Evolutionary conservation across 2,797 vertebrate species (phyloP).

Genomic region (Neomorphus geoffroyi): DNA sequence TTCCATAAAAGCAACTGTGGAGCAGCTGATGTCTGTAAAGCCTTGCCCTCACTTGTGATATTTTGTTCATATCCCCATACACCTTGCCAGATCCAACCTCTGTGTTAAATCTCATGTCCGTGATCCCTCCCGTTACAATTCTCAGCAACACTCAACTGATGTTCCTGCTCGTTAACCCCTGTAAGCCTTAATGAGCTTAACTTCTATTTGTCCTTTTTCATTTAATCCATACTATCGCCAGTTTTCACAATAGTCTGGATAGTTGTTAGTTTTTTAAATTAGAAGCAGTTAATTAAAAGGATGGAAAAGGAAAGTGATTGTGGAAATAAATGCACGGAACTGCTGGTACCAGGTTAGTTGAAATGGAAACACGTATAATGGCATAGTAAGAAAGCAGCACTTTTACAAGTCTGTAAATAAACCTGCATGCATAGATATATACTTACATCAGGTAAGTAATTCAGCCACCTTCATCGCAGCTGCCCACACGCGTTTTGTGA

Average conservation of each 20-base stretch:
- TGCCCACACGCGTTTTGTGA: neutral
- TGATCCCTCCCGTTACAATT: neutral
- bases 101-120: neutral
- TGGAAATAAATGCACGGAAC: neutral
- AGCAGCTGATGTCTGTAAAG: neutral
- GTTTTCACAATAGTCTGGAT: slow-evolving; percentile 18
- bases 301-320: neutral
- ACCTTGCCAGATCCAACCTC: neutral
- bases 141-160: neutral
- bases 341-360: neutral
- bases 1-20: neutral
- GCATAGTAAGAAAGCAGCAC: neutral
- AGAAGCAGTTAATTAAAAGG: slow-evolving; percentile 41
- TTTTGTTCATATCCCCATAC: neutral
- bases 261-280: slow-evolving; percentile 37
- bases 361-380: neutral
- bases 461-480: neutral
- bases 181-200: slow-evolving; percentile 43
- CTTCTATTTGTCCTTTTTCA: slow-evolving; percentile 45
- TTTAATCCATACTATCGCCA: slow-evolving; percentile 17
- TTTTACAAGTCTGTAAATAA: neutral
- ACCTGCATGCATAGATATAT: neutral
- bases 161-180: slow-evolving; percentile 13
- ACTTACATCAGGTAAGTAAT: neutral
- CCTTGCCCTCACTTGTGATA: neutral